A percentile compares a stretch with the other conserved stretches of the same genome.
Conservation (phyloP, 2,113 vertebrate species). For the Pipra filicauda region DNA sequence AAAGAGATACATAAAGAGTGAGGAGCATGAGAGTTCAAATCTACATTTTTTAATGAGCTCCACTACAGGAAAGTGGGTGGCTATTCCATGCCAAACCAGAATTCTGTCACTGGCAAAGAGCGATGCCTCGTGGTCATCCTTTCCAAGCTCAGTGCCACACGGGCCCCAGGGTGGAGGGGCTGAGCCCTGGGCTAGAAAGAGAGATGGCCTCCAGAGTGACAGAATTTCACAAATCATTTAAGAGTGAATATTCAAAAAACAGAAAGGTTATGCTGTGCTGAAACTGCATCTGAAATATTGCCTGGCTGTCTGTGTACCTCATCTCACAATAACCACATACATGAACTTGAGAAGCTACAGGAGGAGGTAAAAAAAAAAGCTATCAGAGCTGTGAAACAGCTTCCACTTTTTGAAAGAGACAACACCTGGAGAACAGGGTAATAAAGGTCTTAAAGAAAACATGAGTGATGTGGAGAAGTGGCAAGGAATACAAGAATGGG, state of each 20-base stretch:
- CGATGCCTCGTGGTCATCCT: fast-evolving
- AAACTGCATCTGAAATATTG: neutral
- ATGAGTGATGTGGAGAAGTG: neutral
- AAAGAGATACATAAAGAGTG: neutral
- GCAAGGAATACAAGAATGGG: neutral
- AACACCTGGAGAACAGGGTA: neutral
- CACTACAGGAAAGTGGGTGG: fast-evolving
- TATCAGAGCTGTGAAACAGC: neutral
- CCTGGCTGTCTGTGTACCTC: neutral
- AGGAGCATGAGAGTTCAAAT: neutral
- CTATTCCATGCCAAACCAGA: neutral
- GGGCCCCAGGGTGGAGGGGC: too few species aligned
- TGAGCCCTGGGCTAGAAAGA: neutral
- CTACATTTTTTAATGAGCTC: neutral
- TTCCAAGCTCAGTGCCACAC: neutral
- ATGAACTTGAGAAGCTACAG: neutral
- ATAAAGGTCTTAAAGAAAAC: neutral
- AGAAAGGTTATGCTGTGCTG: neutral
- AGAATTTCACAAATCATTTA: neutral
- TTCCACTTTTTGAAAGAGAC: neutral
- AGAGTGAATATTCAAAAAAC: neutral
- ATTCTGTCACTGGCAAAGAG: neutral
- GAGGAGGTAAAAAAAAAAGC: neutral
- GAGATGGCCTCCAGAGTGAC: neutral
- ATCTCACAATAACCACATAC: neutral